These are phyloP conservation scores for Motacilla tschutschensis DNA, from an alignment of 2,113 vertebrate genomes.

Conservation along the genomic window DNA sequence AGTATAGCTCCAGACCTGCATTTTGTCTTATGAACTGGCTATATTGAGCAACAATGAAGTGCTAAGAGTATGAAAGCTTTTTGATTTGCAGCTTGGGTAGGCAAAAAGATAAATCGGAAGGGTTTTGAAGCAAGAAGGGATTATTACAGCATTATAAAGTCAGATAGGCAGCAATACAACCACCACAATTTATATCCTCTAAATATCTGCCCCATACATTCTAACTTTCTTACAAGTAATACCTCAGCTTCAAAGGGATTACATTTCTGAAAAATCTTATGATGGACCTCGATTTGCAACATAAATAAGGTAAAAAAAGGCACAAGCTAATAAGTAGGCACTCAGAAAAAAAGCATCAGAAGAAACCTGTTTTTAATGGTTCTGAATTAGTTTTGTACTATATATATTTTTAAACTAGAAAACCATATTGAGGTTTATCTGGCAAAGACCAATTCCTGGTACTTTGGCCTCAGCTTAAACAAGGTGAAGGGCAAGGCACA, in stretches of 20 bases:
- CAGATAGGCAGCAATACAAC: background rate
- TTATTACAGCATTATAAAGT: conserved; percentile 12
- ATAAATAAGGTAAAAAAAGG: background rate
- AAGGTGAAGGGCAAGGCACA: background rate
- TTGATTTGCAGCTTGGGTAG: background rate
- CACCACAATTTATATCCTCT: background rate
- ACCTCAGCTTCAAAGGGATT: background rate
- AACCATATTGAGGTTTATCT: background rate
- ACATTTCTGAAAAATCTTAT: background rate
- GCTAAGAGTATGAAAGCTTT: background rate
- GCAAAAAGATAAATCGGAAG: background rate
- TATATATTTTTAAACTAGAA: background rate
- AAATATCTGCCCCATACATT: background rate
- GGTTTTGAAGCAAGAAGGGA: conserved; percentile 8
- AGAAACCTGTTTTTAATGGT: background rate
- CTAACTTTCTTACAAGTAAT: background rate
- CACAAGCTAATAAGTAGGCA: background rate
- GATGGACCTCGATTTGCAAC: background rate
- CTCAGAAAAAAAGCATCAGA: background rate
- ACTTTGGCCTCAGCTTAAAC: background rate
- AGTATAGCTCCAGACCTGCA: background rate
- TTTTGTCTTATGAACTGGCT: background rate
- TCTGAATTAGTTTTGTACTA: background rate
- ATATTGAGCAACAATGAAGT: conserved; percentile 16
- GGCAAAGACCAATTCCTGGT: background rate